Evolutionary conservation across 2,797 vertebrate genomes (phyloP).

Genomic region (Chelidonichthys spinosus): DNA sequence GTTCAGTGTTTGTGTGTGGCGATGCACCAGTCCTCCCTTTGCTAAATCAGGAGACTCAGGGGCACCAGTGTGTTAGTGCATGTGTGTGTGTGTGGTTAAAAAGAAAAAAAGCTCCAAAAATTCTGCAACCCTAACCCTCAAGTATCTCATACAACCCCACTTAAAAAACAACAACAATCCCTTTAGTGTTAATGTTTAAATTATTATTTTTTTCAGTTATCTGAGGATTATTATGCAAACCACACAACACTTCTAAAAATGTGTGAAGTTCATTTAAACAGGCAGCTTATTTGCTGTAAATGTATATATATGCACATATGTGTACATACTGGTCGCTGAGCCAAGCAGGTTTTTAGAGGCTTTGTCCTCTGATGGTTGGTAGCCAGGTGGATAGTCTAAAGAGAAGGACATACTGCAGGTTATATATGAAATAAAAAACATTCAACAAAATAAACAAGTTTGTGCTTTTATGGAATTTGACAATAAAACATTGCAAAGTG

Average conservation of each 20-base stretch:
- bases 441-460: background rate
- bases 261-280: background rate
- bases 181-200: background rate
- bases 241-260: background rate
- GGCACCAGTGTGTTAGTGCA: constrained; percentile 42
- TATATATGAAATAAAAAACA: background rate
- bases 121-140: background rate
- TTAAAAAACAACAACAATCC: background rate
- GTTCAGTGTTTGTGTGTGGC: constrained; percentile 6
- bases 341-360: constrained; percentile 96
- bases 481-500: background rate
- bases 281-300: background rate
- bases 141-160: background rate
- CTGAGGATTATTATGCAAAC: background rate
- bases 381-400: constrained; percentile 93
- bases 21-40: constrained; percentile 11
- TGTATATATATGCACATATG: constrained; percentile 1
- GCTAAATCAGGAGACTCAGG: constrained; percentile 41
- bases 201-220: background rate
- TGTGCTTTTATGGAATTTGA: background rate
- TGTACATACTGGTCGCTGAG: constrained; percentile 94
- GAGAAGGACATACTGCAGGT: constrained; percentile 40
- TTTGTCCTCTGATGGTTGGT: constrained; percentile 92
- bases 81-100: constrained; percentile 15
- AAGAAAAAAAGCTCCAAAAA: background rate